phyloP scores from a whole-genome alignment of 1,140 invertebrate genomes.

The Hypsibius dujardini region DNA sequence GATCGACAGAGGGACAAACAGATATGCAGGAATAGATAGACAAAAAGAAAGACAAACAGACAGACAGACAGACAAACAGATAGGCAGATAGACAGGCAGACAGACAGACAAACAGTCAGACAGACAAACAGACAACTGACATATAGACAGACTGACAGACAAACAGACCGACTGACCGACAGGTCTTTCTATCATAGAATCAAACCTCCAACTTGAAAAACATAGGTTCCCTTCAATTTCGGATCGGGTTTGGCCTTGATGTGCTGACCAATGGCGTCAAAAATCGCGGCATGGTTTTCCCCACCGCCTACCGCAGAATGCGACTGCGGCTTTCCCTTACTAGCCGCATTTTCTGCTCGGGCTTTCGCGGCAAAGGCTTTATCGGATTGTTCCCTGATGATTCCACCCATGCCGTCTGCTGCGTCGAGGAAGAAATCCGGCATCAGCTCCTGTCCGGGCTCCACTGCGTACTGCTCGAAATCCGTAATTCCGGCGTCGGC shows the following conservation, averaged over 20 bases:
- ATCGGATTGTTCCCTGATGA: background rate
- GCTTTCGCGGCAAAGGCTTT: background rate
- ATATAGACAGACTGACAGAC: background rate
- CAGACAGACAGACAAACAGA: slow-evolving; percentile 54
- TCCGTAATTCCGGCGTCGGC: slow-evolving; percentile 58
- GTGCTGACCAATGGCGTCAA: background rate
- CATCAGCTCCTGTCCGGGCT: slow-evolving; percentile 57
- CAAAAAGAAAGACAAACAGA: slow-evolving; percentile 21
- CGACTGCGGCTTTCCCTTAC: too few relatives aligned
- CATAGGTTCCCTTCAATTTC: background rate
- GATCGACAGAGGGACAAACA: too few relatives aligned
- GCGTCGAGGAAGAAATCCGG: slow-evolving; percentile 76
- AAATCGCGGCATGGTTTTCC: slow-evolving; percentile 20
- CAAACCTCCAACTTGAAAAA: background rate
- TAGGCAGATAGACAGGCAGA: slow-evolving; percentile 45
- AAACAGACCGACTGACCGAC: background rate
- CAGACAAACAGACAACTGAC: slow-evolving; percentile 20
- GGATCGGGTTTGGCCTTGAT: background rate
- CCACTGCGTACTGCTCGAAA: slow-evolving; percentile 63
- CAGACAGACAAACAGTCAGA: slow-evolving; percentile 21
- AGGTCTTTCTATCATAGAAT: background rate
- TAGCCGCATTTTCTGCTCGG: slow-evolving; percentile 17
- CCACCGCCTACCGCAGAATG: background rate
- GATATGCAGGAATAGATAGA: too few relatives aligned
- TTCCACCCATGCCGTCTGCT: background rate